Percentiles rank a stretch among this genome's conserved stretches.
Evolutionary conservation across 2,797 vertebrate species (phyloP).

Genomic region (Etheostoma nigrum): DNA sequence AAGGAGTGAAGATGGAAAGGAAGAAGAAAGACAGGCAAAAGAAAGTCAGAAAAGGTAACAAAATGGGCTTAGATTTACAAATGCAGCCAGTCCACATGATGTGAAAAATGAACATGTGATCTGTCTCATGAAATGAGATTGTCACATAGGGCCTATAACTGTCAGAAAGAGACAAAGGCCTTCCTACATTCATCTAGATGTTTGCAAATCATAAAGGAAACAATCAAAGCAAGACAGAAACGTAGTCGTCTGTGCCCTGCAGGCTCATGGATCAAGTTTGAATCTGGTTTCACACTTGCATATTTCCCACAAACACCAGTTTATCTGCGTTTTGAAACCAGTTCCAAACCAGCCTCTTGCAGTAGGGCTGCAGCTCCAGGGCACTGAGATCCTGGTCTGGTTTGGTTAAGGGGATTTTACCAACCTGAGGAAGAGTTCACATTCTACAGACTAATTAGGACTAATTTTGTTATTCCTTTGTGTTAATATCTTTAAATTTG

Average conservation of each 20-base stretch:
- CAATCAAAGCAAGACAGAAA: not conserved
- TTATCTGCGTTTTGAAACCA: not conserved
- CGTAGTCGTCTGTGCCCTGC: too few species aligned
- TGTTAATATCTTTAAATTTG: not conserved
- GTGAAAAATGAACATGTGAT: not conserved
- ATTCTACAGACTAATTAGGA: not conserved
- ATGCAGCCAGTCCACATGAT: too few species aligned
- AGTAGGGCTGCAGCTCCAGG: not conserved
- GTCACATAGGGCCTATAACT: not conserved
- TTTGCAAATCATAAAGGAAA: not conserved
- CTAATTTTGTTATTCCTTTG: not conserved
- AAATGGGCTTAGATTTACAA: not conserved
- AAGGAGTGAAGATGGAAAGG: not conserved
- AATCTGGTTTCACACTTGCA: not conserved
- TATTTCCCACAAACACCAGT: not conserved
- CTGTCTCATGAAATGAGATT: not conserved
- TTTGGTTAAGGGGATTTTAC: not conserved
- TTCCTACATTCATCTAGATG: not conserved
- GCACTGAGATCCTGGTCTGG: not conserved
- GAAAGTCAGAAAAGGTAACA: not conserved
- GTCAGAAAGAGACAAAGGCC: not conserved
- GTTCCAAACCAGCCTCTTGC: not conserved
- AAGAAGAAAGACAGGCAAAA: not conserved
- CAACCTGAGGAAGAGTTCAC: not conserved
- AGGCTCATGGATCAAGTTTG: not conserved